Evolutionary conservation across 2,113 vertebrate genomes (phyloP).

Genomic region (Natator depressus): DNA sequence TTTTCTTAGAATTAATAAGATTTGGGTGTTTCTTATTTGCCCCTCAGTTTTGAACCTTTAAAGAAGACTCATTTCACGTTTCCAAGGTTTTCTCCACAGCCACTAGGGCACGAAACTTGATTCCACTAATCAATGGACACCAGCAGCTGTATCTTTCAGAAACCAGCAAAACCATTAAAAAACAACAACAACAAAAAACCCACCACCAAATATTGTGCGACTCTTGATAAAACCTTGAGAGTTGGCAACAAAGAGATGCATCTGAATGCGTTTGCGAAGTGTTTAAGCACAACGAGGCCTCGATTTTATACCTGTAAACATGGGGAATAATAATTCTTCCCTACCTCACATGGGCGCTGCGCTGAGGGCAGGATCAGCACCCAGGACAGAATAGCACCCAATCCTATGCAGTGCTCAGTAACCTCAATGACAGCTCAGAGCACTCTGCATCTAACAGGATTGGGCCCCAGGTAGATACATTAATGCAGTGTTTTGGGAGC

Average conservation of each 20-base stretch:
- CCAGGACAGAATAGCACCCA: not conserved
- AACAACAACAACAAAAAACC: not conserved
- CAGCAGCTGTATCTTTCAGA: not conserved
- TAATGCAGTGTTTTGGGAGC: not conserved
- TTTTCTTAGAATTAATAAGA: not conserved
- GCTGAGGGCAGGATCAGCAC: not conserved
- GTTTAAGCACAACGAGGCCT: not conserved
- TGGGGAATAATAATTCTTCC: not conserved
- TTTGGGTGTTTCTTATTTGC: not conserved
- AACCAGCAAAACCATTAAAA: not conserved
- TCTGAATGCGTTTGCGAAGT: not conserved
- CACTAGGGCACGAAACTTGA: accelerated
- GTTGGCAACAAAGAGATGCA: not conserved
- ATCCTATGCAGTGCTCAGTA: not conserved
- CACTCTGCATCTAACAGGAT: not conserved
- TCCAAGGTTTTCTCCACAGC: not conserved
- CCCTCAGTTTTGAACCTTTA: not conserved
- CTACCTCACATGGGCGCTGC: not conserved
- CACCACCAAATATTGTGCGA: not conserved
- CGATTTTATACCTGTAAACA: not conserved
- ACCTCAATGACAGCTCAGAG: not conserved
- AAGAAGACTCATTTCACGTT: not conserved
- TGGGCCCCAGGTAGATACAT: not conserved
- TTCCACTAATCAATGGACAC: accelerated
- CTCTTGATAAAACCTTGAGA: not conserved